A percentile compares a stretch with the other conserved stretches of the same genome.
phyloP scores from a whole-genome alignment of 2,113 vertebrate species.

The Ailuropoda melanoleuca region DNA sequence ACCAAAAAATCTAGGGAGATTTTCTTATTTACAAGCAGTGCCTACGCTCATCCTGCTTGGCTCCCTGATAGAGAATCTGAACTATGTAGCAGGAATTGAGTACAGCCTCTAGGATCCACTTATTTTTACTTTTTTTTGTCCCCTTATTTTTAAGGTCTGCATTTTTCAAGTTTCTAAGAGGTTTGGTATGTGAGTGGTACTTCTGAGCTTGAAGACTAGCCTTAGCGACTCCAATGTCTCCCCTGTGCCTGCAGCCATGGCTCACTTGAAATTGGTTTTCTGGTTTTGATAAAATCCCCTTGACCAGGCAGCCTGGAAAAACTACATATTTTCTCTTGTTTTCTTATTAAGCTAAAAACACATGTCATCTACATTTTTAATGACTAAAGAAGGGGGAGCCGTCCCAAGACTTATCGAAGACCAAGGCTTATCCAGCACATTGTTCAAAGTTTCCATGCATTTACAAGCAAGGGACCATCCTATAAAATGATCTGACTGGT shows the following conservation, averaged over 20 bases:
- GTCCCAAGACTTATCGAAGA: not conserved
- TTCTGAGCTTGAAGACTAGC: not conserved
- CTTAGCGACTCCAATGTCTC: not conserved
- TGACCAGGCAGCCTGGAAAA: not conserved
- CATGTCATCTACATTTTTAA: not conserved
- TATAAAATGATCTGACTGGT: not conserved
- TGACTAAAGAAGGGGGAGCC: not conserved
- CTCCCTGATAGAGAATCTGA: not conserved
- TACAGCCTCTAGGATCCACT: not conserved
- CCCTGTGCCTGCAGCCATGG: not conserved
- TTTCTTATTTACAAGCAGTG: not conserved
- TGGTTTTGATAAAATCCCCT: not conserved
- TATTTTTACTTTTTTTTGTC: not conserved
- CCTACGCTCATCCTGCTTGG: not conserved
- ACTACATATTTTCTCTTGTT: not conserved
- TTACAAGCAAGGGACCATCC: not conserved
- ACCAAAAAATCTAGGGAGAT: not conserved
- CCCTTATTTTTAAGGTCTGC: conserved; percentile 2
- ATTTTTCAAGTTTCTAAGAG: not conserved
- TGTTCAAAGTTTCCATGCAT: not conserved
- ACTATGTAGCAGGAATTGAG: not conserved
- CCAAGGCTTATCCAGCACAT: not conserved
- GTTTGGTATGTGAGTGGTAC: not conserved
- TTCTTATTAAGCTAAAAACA: conserved; percentile 18
- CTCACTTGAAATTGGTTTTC: not conserved